Evolutionary conservation across 2,113 vertebrate species (phyloP).

Genomic region (Aptenodytes patagonicus): DNA sequence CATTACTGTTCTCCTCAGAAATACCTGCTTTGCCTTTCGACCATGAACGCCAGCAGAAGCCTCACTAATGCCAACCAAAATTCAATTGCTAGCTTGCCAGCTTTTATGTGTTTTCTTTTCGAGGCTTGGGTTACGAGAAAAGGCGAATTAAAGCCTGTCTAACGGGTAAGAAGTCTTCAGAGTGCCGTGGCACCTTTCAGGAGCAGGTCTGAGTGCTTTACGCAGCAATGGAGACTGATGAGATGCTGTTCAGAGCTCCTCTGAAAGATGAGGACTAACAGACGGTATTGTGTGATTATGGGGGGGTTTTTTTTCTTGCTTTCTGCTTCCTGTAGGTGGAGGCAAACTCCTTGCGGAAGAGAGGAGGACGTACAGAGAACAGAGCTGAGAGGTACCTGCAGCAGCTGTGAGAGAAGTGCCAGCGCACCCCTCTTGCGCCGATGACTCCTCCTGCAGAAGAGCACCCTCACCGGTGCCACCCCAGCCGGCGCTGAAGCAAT

Average conservation of each 20-base stretch:
- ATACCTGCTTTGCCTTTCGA: neutral
- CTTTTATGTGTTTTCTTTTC: rapidly evolving
- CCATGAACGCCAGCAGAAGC: neutral
- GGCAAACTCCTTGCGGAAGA: constrained; percentile 74
- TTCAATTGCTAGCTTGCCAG: constrained; percentile 23
- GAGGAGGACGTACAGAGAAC: neutral
- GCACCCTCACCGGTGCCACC: neutral
- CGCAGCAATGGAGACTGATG: neutral
- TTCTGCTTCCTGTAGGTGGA: constrained; percentile 77
- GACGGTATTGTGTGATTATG: neutral
- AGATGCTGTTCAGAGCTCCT: neutral
- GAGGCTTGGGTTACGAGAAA: neutral
- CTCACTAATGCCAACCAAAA: neutral
- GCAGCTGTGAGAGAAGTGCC: neutral
- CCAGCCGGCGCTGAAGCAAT: neutral
- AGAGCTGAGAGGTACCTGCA: neutral
- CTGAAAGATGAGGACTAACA: neutral
- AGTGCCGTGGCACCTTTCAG: neutral
- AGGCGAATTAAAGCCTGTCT: neutral
- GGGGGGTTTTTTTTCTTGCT: neutral
- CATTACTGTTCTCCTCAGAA: rapidly evolving
- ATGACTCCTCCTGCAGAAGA: neutral
- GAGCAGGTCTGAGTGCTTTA: neutral
- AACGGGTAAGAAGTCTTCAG: neutral
- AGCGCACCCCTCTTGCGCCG: neutral